Conservation (phyloP, 1,140 invertebrate species). For the Venustaconcha ellipsiformis region DNA sequence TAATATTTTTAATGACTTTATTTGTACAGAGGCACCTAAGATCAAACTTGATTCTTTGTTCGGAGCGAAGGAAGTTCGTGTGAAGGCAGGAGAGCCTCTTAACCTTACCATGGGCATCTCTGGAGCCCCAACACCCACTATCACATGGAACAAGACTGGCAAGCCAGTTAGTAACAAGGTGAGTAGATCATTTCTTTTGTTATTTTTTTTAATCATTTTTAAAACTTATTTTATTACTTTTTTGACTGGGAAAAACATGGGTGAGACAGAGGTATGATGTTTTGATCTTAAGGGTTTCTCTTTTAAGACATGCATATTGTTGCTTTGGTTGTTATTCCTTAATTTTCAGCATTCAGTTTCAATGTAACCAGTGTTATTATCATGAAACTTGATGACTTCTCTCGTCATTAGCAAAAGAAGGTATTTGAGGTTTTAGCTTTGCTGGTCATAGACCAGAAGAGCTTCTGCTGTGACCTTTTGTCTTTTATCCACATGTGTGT, state of each 20-base stretch:
- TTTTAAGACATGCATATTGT: no score
- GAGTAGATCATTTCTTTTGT: conserved; percentile 9
- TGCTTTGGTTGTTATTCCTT: no score
- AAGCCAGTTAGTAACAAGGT: conserved; percentile 64
- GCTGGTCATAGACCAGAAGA: no score
- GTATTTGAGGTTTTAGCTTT: no score
- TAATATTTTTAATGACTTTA: conserved; percentile 5
- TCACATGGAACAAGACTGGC: conserved; percentile 90
- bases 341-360: no score
- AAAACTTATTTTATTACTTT: neutral
- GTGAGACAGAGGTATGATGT: no score
- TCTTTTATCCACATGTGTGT: no score
- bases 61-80: conserved; percentile 90
- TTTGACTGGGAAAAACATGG: neutral
- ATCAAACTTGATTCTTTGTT: conserved; percentile 89
- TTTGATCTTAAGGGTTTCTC: no score
- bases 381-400: no score
- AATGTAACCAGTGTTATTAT: no score
- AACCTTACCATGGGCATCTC: conserved; percentile 93
- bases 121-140: conserved; percentile 92
- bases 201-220: neutral
- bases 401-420: no score
- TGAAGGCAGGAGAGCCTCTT: conserved; percentile 97
- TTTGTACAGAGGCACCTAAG: conserved; percentile 86
- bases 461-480: no score